Conservation (phyloP, 2,113 vertebrate species). For the Sitta europaea region DNA sequence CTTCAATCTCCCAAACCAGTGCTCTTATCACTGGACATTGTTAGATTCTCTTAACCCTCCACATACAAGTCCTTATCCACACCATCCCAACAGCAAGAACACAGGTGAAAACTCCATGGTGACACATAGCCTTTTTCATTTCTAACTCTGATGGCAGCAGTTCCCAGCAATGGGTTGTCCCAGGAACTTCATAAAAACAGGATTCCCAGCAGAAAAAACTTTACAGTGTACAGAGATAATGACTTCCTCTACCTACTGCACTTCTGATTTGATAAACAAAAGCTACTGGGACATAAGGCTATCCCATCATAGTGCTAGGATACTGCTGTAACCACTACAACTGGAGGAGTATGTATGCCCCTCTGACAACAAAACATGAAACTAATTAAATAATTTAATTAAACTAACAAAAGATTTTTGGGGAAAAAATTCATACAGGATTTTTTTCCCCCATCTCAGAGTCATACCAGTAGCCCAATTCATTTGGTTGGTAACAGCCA, state of each 20-base stretch:
- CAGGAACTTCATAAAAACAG: neutral
- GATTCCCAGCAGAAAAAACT: neutral
- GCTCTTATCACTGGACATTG: neutral
- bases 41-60: neutral
- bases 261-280: neutral
- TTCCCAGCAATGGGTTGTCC: neutral
- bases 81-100: neutral
- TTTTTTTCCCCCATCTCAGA: neutral
- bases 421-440: too few species aligned
- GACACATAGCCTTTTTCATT: neutral
- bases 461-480: neutral
- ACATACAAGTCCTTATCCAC: neutral
- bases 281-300: neutral
- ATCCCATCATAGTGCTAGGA: neutral
- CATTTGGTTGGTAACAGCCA: neutral
- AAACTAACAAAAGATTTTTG: too few species aligned
- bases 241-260: neutral
- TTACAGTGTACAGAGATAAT: neutral
- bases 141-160: neutral
- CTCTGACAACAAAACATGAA: neutral
- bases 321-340: neutral
- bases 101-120: neutral
- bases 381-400: too few species aligned
- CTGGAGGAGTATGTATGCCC: neutral
- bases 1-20: neutral